phyloP scores from a whole-genome alignment of 2,113 vertebrate species.

The Microtus oregoni region DNA sequence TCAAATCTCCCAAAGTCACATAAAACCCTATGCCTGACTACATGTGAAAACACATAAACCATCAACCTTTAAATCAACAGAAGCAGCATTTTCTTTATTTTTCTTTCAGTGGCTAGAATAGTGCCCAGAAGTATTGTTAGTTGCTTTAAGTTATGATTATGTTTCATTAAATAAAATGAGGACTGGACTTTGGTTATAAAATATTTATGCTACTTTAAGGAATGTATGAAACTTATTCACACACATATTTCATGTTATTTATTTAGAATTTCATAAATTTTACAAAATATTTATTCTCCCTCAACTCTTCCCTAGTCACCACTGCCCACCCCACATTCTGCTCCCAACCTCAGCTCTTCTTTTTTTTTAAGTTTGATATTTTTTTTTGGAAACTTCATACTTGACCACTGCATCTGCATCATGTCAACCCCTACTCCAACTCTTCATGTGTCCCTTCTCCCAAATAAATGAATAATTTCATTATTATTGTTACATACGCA shows the following conservation, averaged over 20 bases:
- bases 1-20: not conserved
- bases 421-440: not conserved
- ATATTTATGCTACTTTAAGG: not conserved
- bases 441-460: not conserved
- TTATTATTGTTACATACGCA: not conserved
- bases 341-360: not conserved
- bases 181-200: constrained; percentile 14
- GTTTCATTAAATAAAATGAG: not conserved
- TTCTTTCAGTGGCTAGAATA: not conserved
- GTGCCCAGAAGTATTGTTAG: not conserved
- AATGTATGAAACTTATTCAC: not conserved
- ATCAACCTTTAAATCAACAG: not conserved
- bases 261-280: not conserved
- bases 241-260: not conserved
- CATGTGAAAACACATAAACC: not conserved
- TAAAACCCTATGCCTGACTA: too few relatives aligned
- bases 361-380: not conserved
- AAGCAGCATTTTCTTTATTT: constrained; percentile 4
- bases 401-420: not conserved
- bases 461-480: not conserved
- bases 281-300: not conserved
- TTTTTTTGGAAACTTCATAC: not conserved
- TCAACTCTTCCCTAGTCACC: not conserved
- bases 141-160: not conserved
- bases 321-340: not conserved